phyloP scores from a whole-genome alignment of 2,797 vertebrate genomes.

The Vireo griseus region DNA sequence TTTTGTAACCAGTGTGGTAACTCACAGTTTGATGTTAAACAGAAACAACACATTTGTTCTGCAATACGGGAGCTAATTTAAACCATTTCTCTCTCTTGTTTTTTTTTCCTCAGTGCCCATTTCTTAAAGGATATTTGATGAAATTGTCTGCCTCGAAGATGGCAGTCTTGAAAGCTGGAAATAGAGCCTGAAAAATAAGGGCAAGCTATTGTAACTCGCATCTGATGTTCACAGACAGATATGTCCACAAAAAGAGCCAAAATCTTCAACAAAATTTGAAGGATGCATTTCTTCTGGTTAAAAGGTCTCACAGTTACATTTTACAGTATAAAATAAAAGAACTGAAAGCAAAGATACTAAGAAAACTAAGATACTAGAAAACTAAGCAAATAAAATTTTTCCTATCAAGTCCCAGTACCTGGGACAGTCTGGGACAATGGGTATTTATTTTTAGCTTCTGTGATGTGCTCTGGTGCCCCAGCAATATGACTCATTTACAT shows the following conservation, averaged over 20 bases:
- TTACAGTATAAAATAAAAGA: neutral
- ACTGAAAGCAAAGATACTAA: neutral
- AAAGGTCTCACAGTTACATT: neutral
- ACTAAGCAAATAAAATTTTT: neutral
- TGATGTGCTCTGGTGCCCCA: neutral
- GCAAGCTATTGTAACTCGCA: neutral
- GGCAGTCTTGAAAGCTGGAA: neutral
- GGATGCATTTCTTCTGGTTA: neutral
- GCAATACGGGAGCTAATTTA: neutral
- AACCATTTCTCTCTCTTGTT: neutral
- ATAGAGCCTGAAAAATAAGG: neutral
- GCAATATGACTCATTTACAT: neutral
- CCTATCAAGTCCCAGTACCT: neutral
- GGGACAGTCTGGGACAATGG: neutral
- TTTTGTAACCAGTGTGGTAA: neutral
- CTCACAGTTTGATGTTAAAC: neutral
- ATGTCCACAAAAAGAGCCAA: neutral
- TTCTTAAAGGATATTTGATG: neutral
- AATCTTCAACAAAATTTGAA: neutral
- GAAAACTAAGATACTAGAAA: neutral
- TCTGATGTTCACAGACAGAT: neutral
- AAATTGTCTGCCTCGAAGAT: neutral
- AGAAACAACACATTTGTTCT: neutral
- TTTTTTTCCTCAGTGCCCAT: neutral
- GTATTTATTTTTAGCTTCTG: neutral